Conservation (phyloP, 2,113 vertebrate genomes). For the Zosterops lateralis region DNA sequence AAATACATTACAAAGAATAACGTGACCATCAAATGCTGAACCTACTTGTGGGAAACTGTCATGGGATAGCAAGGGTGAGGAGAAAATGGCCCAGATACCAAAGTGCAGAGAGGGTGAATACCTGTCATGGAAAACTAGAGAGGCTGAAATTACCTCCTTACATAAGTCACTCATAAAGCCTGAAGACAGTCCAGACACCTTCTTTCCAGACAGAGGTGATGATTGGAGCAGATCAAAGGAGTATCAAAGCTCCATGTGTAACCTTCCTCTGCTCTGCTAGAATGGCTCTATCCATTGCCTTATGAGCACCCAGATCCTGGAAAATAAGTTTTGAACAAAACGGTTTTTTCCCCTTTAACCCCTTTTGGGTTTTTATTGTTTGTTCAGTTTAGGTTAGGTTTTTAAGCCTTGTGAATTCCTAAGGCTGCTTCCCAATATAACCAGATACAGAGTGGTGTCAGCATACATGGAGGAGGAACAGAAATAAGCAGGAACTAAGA, state of each 20-base stretch:
- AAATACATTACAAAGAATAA: conserved; percentile 20
- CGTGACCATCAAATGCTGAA: conserved; percentile 46
- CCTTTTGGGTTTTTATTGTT: not conserved
- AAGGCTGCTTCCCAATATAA: not conserved
- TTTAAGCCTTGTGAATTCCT: not conserved
- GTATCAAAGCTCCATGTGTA: not conserved
- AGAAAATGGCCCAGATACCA: not conserved
- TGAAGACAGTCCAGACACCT: not conserved
- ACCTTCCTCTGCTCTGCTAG: not conserved
- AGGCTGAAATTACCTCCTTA: not conserved
- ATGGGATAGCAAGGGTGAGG: not conserved
- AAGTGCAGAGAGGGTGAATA: not conserved
- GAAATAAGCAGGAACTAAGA: not conserved
- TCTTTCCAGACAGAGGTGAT: not conserved
- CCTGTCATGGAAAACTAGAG: not conserved
- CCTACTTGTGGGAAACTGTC: conserved; percentile 42
- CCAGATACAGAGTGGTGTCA: accelerated
- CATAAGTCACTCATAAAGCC: not conserved
- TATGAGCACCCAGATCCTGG: accelerated
- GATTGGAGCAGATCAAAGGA: not conserved
- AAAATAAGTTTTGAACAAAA: not conserved
- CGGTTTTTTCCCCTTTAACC: not conserved
- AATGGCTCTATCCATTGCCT: not conserved
- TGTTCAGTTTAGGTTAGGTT: not conserved
- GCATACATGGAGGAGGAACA: not conserved